phyloP scores from a whole-genome alignment of 2,113 vertebrate species.

The Saccopteryx leptura region DNA sequence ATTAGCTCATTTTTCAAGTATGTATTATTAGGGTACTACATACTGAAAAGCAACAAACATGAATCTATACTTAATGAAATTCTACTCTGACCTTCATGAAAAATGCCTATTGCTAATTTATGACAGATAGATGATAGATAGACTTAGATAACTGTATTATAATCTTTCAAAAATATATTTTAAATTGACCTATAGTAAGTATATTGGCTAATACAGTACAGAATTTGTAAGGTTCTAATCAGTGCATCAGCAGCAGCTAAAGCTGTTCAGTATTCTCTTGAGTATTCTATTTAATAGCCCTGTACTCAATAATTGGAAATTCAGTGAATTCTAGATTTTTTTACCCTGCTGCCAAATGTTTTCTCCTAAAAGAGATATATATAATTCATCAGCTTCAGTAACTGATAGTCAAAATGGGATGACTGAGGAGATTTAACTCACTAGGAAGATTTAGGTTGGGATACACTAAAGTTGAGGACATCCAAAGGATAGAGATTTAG shows the following conservation, averaged over 20 bases:
- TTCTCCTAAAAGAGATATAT: background rate
- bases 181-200: background rate
- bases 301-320: background rate
- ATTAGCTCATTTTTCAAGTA: background rate
- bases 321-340: slow-evolving; percentile 16
- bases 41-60: background rate
- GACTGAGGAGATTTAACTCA: background rate
- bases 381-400: background rate
- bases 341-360: background rate
- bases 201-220: background rate
- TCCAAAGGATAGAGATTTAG: background rate
- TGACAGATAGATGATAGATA: slow-evolving; percentile 15
- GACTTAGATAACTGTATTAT: background rate
- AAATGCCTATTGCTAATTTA: background rate
- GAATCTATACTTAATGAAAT: slow-evolving; percentile 2
- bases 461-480: background rate
- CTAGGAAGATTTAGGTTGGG: background rate
- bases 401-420: background rate
- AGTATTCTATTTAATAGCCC: background rate
- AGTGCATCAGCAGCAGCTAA: background rate
- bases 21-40: background rate
- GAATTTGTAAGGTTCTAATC: slow-evolving; percentile 7
- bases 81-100: background rate
- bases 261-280: background rate
- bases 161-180: background rate